phyloP scores from a whole-genome alignment of 2,797 vertebrate genomes.

The Remorina albescens region DNA sequence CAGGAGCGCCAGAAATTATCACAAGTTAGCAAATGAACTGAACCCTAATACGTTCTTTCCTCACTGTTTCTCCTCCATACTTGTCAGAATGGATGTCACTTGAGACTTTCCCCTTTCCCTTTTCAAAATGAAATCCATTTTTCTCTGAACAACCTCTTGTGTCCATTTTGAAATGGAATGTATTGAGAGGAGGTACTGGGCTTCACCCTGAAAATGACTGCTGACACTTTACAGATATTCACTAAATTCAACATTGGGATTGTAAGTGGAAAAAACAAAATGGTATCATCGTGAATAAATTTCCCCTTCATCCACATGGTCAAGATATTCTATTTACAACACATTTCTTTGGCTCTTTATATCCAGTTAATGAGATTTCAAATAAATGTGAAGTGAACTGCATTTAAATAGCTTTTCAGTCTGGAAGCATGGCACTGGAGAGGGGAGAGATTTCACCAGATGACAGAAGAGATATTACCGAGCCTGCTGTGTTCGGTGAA shows the following conservation, averaged over 20 bases:
- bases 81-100: conserved; percentile 34
- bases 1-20: neutral
- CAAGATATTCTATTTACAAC: conserved; percentile 84
- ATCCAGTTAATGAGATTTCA: conserved; percentile 84
- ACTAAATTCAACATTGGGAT: conserved; percentile 49
- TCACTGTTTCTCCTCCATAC: conserved; percentile 32
- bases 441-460: conserved; percentile 68
- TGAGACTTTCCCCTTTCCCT: conserved; percentile 46
- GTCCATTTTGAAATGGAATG: conserved; percentile 62
- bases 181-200: conserved; percentile 68
- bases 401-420: conserved; percentile 84
- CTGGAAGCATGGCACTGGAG: conserved; percentile 68
- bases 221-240: conserved; percentile 73
- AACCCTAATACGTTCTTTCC: neutral
- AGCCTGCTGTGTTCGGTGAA: conserved; percentile 57
- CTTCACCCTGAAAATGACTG: conserved; percentile 69
- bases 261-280: conserved; percentile 38
- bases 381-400: conserved; percentile 82
- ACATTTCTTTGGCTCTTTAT: conserved; percentile 79
- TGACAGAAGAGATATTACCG: conserved; percentile 79
- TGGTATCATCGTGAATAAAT: conserved; percentile 78
- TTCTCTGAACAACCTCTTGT: conserved; percentile 59
- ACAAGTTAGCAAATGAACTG: neutral
- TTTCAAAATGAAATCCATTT: conserved; percentile 51
- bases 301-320: conserved; percentile 69